Evolutionary conservation across 2,797 vertebrate species (phyloP).

Genomic region (Gallinago stenura): DNA sequence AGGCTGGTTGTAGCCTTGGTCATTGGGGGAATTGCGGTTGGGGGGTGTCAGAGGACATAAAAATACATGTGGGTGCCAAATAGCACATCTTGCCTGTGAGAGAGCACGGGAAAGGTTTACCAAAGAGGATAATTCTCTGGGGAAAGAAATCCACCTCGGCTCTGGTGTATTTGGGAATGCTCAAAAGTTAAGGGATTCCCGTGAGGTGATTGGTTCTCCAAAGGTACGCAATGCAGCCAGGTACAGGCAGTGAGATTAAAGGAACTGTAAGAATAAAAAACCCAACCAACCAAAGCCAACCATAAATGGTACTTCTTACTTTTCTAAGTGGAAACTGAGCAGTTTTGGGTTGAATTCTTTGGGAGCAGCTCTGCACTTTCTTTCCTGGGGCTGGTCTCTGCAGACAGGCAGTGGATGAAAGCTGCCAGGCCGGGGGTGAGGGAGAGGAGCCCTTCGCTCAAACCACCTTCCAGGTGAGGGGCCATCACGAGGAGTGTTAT

Average conservation of each 20-base stretch:
- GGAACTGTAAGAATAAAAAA: neutral
- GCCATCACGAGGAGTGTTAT: neutral
- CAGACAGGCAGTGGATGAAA: neutral
- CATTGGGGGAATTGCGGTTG: neutral
- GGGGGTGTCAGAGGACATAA: neutral
- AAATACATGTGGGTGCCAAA: neutral
- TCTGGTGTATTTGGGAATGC: neutral
- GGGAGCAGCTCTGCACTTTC: neutral
- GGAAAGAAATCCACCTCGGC: neutral
- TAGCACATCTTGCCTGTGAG: neutral
- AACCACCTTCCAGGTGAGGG: neutral
- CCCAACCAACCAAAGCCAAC: too few relatives aligned
- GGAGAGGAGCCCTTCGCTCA: neutral
- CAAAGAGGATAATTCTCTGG: neutral
- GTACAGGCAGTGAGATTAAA: neutral
- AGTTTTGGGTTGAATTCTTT: neutral
- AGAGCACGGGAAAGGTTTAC: slow-evolving; percentile 43
- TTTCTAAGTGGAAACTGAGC: neutral
- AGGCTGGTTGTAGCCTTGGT: neutral
- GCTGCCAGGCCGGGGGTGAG: neutral
- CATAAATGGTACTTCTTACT: neutral
- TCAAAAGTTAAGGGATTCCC: neutral
- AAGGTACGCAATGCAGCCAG: slow-evolving; percentile 32
- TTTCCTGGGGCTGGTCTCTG: slow-evolving; percentile 1
- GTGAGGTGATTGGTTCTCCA: slow-evolving; percentile 30